Evolutionary conservation across 2,888 invertebrate genomes (phyloP).

Genomic region (Hyposoter didymator): DNA sequence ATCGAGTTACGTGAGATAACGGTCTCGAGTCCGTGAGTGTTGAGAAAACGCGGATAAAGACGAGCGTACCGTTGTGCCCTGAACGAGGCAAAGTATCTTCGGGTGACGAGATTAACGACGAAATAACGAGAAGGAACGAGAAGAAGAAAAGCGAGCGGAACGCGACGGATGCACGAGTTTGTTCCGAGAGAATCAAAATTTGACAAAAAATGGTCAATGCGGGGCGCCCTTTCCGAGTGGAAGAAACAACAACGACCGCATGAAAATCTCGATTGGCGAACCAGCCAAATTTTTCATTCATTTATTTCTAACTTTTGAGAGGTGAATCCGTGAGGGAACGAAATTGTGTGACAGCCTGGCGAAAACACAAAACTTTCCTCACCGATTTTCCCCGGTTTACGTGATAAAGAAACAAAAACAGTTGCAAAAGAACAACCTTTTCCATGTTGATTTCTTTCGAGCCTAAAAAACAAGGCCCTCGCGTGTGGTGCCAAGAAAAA

Average conservation of each 20-base stretch:
- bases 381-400: not conserved
- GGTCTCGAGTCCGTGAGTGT: conserved; percentile 72
- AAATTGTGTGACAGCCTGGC: not conserved
- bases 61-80: conserved; percentile 26
- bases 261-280: not conserved
- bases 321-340: not conserved
- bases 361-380: not conserved
- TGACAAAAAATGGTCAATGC: not conserved
- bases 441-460: not conserved
- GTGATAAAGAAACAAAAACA: not conserved
- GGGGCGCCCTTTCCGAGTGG: not conserved
- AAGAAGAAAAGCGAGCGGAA: not conserved
- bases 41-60: conserved; percentile 51
- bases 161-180: not conserved
- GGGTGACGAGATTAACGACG: conserved; percentile 24
- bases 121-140: not conserved
- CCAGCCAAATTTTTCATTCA: not conserved
- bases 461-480: not conserved
- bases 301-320: not conserved
- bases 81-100: conserved; percentile 17
- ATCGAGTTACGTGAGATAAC: conserved; percentile 81
- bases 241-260: not conserved
- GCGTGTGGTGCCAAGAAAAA: not conserved
- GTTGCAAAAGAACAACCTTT: not conserved
- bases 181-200: not conserved